These are phyloP conservation scores for Zaprionus ghesquierei DNA, from an alignment of 1,140 invertebrate species.

Conservation along the genomic window DNA sequence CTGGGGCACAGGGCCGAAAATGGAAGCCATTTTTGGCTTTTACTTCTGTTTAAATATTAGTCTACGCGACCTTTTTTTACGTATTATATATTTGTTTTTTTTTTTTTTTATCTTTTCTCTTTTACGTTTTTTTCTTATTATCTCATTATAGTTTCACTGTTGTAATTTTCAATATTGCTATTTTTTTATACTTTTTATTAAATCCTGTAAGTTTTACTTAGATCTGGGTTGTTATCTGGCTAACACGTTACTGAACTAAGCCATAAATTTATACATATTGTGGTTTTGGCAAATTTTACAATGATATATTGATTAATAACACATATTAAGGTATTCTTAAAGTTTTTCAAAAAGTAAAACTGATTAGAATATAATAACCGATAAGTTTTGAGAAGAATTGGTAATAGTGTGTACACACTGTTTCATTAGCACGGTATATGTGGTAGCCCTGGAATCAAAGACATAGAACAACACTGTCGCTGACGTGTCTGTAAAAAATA, in stretches of 20 bases:
- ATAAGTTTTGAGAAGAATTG: background rate
- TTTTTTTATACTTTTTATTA: background rate
- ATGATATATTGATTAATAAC: background rate
- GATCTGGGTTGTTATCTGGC: background rate
- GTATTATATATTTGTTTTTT: background rate
- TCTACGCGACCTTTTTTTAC: background rate
- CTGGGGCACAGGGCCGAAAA: slow-evolving; percentile 30
- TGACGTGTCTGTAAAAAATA: slow-evolving; percentile 66
- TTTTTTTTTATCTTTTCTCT: background rate
- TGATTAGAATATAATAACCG: slow-evolving; percentile 4
- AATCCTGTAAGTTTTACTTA: background rate
- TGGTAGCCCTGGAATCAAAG: slow-evolving; percentile 8
- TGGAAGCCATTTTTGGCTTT: slow-evolving; percentile 41
- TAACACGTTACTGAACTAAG: background rate
- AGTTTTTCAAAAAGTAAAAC: background rate
- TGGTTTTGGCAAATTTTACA: background rate
- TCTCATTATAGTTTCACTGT: background rate
- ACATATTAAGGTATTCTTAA: background rate
- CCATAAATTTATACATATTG: background rate
- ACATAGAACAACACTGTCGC: slow-evolving; percentile 31
- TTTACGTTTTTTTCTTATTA: background rate
- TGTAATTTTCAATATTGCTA: background rate
- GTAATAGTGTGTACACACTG: slow-evolving; percentile 11
- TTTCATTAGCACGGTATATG: background rate
- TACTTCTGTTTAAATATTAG: background rate